Evolutionary conservation across 2,797 vertebrate species (phyloP).

Genomic region (Otolemur crassicaudatus): DNA sequence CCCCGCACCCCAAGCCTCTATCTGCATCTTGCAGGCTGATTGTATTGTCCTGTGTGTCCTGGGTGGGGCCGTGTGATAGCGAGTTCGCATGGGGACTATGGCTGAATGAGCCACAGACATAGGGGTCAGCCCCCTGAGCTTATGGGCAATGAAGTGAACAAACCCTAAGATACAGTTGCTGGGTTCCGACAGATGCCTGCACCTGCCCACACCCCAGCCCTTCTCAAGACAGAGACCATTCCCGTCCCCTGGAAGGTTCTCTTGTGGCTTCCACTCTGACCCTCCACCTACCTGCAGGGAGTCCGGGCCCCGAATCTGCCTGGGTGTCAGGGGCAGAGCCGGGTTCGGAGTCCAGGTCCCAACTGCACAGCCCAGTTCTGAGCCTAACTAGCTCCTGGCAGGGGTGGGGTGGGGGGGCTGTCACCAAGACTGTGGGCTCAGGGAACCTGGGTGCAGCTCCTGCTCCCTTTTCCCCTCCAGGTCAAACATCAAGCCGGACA

Average conservation of each 20-base stretch:
- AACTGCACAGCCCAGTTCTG: accelerated
- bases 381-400: not conserved
- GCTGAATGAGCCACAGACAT: accelerated
- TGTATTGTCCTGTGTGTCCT: not conserved
- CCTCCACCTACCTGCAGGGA: accelerated
- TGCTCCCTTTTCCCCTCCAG: constrained; percentile 81
- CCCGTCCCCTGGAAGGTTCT: not conserved
- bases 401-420: not conserved
- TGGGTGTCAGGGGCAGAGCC: not conserved
- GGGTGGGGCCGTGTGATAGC: accelerated
- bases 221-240: accelerated
- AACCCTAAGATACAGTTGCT: accelerated
- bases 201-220: not conserved
- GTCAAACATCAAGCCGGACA: constrained; percentile 99
- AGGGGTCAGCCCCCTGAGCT: accelerated
- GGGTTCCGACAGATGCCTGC: accelerated
- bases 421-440: accelerated
- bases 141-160: accelerated
- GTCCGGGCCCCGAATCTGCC: accelerated
- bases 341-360: accelerated
- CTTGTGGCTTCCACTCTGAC: accelerated
- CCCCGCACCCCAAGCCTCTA: accelerated
- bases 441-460: not conserved
- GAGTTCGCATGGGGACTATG: too few relatives aligned
- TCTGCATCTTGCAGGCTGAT: not conserved